phyloP scores from a whole-genome alignment of 2,113 vertebrate genomes.

The Podilymbus podiceps region DNA sequence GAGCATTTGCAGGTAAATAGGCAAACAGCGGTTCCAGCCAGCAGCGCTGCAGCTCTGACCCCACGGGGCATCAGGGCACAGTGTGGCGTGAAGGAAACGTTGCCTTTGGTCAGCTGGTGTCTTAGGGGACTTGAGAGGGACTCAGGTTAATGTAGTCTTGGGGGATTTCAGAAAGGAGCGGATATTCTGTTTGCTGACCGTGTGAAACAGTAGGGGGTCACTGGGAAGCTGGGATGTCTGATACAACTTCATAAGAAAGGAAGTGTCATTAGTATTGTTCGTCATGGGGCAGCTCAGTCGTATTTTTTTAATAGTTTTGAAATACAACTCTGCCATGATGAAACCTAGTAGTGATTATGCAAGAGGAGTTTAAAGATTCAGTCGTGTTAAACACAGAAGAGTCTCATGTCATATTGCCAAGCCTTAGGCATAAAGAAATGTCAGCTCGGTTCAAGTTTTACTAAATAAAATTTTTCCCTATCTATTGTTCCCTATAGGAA shows the following conservation, averaged over 20 bases:
- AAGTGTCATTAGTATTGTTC: background rate
- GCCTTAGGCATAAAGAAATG: background rate
- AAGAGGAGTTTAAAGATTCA: background rate
- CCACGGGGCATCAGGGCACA: fast-evolving
- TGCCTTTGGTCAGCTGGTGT: background rate
- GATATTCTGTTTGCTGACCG: background rate
- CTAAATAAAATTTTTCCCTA: background rate
- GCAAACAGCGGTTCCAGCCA: background rate
- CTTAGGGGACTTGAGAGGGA: background rate
- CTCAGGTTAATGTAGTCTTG: background rate
- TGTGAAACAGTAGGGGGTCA: background rate
- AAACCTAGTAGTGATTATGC: background rate
- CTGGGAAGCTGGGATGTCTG: background rate
- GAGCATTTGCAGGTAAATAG: background rate
- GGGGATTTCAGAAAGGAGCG: background rate
- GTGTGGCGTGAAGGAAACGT: fast-evolving
- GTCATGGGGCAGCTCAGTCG: background rate
- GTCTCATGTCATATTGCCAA: background rate
- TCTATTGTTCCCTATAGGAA: background rate
- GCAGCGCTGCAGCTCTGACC: background rate
- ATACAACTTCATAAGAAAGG: background rate
- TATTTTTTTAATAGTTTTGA: background rate
- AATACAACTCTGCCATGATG: background rate
- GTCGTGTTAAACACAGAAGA: background rate
- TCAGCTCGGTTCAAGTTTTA: background rate